A percentile compares a stretch with the other conserved stretches of the same genome.
These are phyloP conservation scores for Corynorhinus townsendii DNA, from an alignment of 2,113 vertebrate genomes.

Conservation along the genomic window DNA sequence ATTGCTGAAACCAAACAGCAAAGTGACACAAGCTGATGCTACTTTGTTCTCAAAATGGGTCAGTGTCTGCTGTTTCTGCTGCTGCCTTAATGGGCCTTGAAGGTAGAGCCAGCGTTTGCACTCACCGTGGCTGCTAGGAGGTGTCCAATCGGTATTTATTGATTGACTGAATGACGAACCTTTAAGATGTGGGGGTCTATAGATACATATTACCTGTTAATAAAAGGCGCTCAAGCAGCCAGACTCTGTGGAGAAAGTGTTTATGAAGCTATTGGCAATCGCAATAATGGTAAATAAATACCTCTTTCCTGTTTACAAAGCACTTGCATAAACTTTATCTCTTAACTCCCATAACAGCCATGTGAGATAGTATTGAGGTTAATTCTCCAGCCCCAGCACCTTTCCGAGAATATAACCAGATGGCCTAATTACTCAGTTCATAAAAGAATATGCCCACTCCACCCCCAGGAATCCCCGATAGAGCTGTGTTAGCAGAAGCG, in stretches of 20 bases:
- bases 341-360: not conserved
- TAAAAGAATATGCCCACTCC: slow-evolving; percentile 19
- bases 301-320: slow-evolving; percentile 17
- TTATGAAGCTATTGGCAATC: not conserved
- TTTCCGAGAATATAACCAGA: slow-evolving; percentile 30
- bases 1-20: not conserved
- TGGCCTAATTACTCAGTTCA: slow-evolving; percentile 51
- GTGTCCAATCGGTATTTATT: not conserved
- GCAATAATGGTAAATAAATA: slow-evolving; percentile 29
- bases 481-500: not conserved
- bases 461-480: not conserved
- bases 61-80: not conserved
- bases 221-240: not conserved
- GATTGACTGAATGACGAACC: not conserved
- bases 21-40: not conserved
- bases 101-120: not conserved
- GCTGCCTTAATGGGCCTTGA: rapidly evolving
- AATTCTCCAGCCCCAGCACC: slow-evolving; percentile 31
- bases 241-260: not conserved
- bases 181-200: not conserved
- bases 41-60: not conserved
- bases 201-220: not conserved
- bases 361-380: not conserved
- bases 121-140: not conserved
- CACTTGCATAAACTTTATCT: slow-evolving; percentile 21